These are phyloP conservation scores for Pyxicephalus adspersus DNA, from an alignment of 2,113 vertebrate species.

Conservation along the genomic window DNA sequence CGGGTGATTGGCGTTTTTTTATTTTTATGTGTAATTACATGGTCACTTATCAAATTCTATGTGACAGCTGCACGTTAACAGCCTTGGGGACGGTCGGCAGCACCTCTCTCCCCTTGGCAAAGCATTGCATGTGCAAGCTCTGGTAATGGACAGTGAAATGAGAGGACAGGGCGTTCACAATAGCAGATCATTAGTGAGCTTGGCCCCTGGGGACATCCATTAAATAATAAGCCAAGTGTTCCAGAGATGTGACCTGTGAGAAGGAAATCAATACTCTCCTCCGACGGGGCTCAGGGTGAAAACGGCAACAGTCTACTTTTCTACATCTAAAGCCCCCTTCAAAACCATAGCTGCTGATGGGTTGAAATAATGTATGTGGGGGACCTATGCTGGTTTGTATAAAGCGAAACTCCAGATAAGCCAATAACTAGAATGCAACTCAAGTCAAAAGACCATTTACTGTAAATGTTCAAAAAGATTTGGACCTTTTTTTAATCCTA, in stretches of 20 bases:
- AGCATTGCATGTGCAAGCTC: background rate
- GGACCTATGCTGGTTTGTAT: no score
- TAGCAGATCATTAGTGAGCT: conserved; percentile 27
- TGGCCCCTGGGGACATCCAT: conserved; percentile 39
- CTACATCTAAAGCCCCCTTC: background rate
- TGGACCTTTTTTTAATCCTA: no score
- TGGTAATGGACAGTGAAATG: conserved; percentile 19
- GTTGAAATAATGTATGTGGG: no score
- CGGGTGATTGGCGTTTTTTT: background rate
- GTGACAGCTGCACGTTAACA: conserved; percentile 22
- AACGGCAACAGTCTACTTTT: background rate
- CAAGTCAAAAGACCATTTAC: no score
- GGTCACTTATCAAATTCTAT: conserved; percentile 28
- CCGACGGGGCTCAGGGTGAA: background rate
- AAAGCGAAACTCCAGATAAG: no score
- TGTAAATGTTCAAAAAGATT: no score
- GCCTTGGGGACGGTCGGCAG: background rate
- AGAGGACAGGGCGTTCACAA: background rate
- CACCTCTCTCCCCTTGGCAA: conserved; percentile 1
- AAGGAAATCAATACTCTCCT: conserved; percentile 54
- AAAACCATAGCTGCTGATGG: background rate
- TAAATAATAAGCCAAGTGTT: conserved; percentile 43
- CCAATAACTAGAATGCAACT: no score
- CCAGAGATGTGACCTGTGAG: conserved; percentile 31
- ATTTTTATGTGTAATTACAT: conserved; percentile 34